Conservation (phyloP, 2,888 invertebrate genomes). For the Heliconius aoede region DNA sequence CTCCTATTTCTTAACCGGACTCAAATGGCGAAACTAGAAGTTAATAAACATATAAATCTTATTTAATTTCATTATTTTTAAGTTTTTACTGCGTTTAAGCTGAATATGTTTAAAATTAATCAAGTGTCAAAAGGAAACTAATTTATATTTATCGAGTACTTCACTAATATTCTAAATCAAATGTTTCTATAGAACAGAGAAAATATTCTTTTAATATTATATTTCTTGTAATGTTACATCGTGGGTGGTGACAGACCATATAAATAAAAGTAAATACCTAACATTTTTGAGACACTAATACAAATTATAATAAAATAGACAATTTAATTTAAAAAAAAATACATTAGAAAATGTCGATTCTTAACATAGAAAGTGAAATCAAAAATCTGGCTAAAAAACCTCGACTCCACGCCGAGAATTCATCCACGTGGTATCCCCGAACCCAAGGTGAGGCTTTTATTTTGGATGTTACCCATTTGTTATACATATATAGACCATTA, state of each 20-base stretch:
- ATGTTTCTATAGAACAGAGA: background rate
- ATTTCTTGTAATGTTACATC: background rate
- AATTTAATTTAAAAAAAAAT: background rate
- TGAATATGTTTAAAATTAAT: background rate
- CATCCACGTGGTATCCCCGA: slow-evolving; percentile 70
- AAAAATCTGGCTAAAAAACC: slow-evolving; percentile 9
- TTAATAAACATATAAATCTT: background rate
- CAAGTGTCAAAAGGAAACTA: background rate
- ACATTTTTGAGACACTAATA: background rate
- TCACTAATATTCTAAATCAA: background rate
- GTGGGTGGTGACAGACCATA: no score
- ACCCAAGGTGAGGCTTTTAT: slow-evolving; percentile 75
- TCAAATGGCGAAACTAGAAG: background rate
- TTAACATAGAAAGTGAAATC: background rate
- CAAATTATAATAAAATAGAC: background rate
- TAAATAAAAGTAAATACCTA: no score
- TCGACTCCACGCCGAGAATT: slow-evolving; percentile 65
- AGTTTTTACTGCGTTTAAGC: background rate
- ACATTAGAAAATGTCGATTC: no score
- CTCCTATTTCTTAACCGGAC: background rate
- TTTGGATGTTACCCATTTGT: slow-evolving; percentile 83
- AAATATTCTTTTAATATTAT: background rate
- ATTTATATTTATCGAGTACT: background rate
- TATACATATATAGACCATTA: slow-evolving; percentile 75
- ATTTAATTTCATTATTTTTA: background rate